These are phyloP conservation scores for Colostygia pectinataria DNA, from an alignment of 2,888 invertebrate species.

Conservation along the genomic window DNA sequence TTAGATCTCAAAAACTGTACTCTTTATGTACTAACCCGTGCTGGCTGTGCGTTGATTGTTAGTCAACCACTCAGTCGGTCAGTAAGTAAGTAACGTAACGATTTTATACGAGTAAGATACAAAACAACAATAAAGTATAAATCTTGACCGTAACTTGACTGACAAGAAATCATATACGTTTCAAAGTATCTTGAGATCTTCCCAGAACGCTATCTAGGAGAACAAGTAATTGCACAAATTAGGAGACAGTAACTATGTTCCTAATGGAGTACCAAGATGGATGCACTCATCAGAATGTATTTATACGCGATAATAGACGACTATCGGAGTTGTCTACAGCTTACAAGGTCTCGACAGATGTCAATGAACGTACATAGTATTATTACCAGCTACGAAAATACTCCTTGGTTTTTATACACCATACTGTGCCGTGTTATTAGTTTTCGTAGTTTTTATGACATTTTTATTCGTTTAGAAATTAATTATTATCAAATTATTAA, in stretches of 20 bases:
- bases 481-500: no score
- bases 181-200: constrained; percentile 8
- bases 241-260: constrained; percentile 17
- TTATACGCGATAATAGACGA: constrained; percentile 41
- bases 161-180: constrained; percentile 13
- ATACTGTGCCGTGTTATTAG: no score
- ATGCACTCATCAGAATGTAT: constrained; percentile 37
- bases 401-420: no score
- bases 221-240: constrained; percentile 11
- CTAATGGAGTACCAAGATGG: constrained; percentile 25
- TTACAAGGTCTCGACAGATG: constrained; percentile 35
- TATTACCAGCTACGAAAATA: no score
- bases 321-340: constrained; percentile 34
- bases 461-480: no score
- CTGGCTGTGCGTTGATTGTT: no score
- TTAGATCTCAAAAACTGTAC: no score
- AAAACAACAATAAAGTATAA: not conserved
- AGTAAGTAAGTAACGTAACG: no score
- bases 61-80: no score
- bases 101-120: not conserved
- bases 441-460: no score
- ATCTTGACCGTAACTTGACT: not conserved
- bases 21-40: no score
- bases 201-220: constrained; percentile 16
- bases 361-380: constrained; percentile 36